Evolutionary conservation across 2,888 invertebrate species (phyloP).

Genomic region (Epinotia demarniana): DNA sequence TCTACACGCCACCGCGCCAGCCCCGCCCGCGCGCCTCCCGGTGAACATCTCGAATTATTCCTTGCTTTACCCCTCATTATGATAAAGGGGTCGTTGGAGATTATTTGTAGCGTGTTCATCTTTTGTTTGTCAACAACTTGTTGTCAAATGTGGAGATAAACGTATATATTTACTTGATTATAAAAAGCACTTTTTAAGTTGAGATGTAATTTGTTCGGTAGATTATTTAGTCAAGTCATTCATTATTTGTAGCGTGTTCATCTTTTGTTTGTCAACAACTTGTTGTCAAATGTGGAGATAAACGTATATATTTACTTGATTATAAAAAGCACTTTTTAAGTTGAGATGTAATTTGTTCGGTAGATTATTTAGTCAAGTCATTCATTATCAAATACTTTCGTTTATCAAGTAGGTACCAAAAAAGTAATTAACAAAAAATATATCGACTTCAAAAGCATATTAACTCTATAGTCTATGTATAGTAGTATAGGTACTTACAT

Average conservation of each 20-base stretch:
- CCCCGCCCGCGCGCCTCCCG: constrained; percentile 59
- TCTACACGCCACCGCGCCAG: constrained; percentile 49
- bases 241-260: constrained; percentile 19
- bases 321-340: background rate
- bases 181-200: background rate
- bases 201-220: background rate
- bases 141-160: constrained; percentile 1
- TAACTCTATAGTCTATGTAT: no score
- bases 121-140: constrained; percentile 29
- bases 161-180: background rate
- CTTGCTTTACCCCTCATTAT: constrained; percentile 38
- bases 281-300: constrained; percentile 1
- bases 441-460: no score
- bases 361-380: no score
- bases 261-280: constrained; percentile 31
- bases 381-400: no score
- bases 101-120: constrained; percentile 22
- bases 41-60: constrained; percentile 58
- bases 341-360: background rate
- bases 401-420: no score
- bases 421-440: no score
- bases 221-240: no score
- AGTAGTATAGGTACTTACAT: no score
- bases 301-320: background rate
- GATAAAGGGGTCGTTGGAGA: constrained; percentile 41